Base-by-base conservation (phyloP, 2,113 vertebrate genomes). In the Tylochromis polylepis region DNA sequence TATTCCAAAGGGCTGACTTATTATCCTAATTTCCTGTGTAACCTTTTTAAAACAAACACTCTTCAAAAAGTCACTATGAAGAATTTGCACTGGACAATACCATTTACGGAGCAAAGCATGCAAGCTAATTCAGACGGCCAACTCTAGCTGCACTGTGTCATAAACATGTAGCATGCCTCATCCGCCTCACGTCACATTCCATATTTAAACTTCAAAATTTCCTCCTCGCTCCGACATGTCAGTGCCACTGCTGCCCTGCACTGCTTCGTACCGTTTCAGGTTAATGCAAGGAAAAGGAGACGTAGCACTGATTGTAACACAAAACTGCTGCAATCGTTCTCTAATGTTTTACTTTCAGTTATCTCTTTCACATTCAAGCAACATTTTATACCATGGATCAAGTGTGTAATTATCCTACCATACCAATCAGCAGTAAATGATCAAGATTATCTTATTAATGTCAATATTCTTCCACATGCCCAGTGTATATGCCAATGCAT, bases 171-270 rank as follows among this genome's bases (percentile, higher is more conserved):
- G n/a, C 11, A 34, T 77, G 16, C 46, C 72, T 53, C 46, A 53
- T 34, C 0, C 0, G 11, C 55, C 10, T 57, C 10, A 22, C n/a
- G 18, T 53, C 51, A n/a, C 31, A 53, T 14, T 51, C 72, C 27
- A 77, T 2, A 51, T 77, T 77, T 77, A 77, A n/a, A 77, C n/a
- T 31, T 77, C 3, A 3, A 31, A 53, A 1, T 77, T 34, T 77
- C 27, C 72, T 0, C 12, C 46, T 51, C 1, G 1, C 72, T 6
- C 9, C 12, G 15, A 5, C 46, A 34, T 0, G 46, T 51, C 72
- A 77, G 16, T 34, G 46, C 24, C 0, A 0, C 41, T 72, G 67
- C 67, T 46, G 41, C 3, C 3, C 22, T 46, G 22, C 67, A 72
- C 31, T 29, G 27, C 3, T 5, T 1, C 15, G 0, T 29, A 4